Evolutionary conservation across 2,113 vertebrate genomes (phyloP), one percentile per base, ranked within the genome.

Genomic region (Spheniscus mendiculus): DNA sequence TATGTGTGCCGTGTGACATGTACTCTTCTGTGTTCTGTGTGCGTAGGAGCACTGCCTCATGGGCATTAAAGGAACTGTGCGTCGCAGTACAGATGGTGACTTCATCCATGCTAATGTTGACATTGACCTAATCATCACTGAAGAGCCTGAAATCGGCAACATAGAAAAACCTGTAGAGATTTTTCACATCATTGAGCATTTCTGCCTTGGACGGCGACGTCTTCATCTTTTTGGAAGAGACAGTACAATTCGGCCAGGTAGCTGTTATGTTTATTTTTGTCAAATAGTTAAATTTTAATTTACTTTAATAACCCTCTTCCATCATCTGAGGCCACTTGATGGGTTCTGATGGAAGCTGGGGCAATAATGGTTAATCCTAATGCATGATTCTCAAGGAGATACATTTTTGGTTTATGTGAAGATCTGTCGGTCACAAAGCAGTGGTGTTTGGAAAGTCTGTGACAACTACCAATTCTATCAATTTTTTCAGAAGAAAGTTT

Each of bases 41-140:
- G 36, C 12, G 6, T 63, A 99, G 99, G 99, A 99, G 86, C 99
- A 99, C 93, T 99, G 99, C 97, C 98, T 99, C 29, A 99, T 99
- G 99, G 99, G 99, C 67, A 99, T 99, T 94, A 99, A 99, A 97
- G 99, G 99, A 71, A 99, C 99, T 0, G 99, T 99, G 58, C 98
- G 99, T 17, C 98, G 99, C 77, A 99, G 99, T 87, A 99, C 99
- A 0, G 99, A 99, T 6, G 99, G 99, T 0, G 99, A 99, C 96
- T 99, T 99, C 97, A 99, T 99, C 96, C 99, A 99, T 26, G 99
- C 99, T 42, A 99, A 99, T 11, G 99, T 99, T 10, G 99, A 99
- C 93, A 99, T 99, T 72, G 99, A 99, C 97, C 98, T 99, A 44
- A 99, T 99, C 92, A 99, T 99, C 93, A 99, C 99, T 1, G 99